Percentiles rank a stretch among this genome's conserved stretches.
These are phyloP conservation scores for Paelopatides confundens DNA, from an alignment of 53 echinoderm and acorn worm species.

Conservation along the genomic window DNA sequence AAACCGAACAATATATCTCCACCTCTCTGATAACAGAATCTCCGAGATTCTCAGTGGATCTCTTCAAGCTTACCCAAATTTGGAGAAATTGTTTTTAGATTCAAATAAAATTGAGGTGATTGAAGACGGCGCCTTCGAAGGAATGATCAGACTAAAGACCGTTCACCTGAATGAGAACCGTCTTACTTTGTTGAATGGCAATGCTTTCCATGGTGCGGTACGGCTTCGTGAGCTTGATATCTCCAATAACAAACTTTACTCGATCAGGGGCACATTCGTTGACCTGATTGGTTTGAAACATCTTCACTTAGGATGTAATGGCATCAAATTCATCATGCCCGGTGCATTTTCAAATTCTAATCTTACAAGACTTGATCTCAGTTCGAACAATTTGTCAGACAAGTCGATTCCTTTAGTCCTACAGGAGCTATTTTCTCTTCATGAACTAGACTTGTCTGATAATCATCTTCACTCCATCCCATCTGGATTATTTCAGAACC, in stretches of 20 bases:
- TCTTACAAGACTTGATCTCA: not conserved
- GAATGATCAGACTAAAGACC: not conserved
- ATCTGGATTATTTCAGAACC: not conserved
- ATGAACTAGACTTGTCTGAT: not conserved
- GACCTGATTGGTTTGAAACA: not conserved
- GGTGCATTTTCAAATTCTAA: not conserved
- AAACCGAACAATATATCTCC: not conserved
- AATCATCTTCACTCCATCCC: not conserved
- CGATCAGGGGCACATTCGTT: not conserved
- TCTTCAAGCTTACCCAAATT: not conserved
- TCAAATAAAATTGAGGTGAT: not conserved
- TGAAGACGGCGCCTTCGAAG: not conserved
- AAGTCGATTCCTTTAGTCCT: not conserved
- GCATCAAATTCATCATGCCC: not conserved
- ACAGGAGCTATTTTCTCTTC: not conserved
- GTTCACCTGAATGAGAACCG: not conserved
- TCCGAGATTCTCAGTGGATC: not conserved
- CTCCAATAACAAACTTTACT: not conserved
- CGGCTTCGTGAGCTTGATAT: not conserved
- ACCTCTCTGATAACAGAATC: not conserved
- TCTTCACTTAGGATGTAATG: not conserved
- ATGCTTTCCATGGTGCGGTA: not conserved
- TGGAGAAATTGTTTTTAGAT: not conserved
- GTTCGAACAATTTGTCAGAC: not conserved
- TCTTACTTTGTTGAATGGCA: not conserved